Evolutionary conservation across 2,888 invertebrate genomes (phyloP).

Genomic region (Pilophorus perplexus): DNA sequence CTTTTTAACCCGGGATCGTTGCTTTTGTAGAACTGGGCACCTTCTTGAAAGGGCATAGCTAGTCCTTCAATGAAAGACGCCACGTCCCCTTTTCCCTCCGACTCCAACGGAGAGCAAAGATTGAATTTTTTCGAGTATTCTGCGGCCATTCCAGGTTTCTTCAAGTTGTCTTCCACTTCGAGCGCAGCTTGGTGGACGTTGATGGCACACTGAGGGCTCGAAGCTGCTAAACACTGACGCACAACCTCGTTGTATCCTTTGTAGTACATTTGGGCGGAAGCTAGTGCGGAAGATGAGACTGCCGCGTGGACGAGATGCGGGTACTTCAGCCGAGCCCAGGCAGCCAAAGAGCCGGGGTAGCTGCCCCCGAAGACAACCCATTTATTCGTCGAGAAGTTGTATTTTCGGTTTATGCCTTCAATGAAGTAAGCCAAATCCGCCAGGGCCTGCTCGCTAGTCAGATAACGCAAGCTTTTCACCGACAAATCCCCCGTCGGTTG

Average conservation of each 20-base stretch:
- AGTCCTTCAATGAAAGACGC: background rate
- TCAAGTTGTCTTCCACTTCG: background rate
- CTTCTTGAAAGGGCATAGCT: background rate
- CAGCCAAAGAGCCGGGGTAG: no score
- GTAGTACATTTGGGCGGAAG: conserved; percentile 81
- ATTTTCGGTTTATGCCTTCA: no score
- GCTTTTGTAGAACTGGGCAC: background rate
- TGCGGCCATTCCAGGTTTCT: background rate
- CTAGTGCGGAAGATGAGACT: conserved; percentile 85
- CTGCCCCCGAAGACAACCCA: no score
- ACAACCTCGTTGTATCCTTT: conserved; percentile 84
- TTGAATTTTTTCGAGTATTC: conserved; percentile 10
- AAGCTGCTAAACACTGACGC: background rate
- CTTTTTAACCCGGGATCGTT: background rate
- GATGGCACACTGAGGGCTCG: no score
- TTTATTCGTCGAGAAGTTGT: conserved; percentile 58
- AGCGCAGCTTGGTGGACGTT: background rate
- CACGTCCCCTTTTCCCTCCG: background rate
- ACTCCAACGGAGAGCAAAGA: background rate
- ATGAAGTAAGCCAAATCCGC: no score
- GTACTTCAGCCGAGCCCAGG: no score
- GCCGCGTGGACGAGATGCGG: no score
- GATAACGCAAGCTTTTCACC: conserved; percentile 72
- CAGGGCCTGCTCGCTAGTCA: no score
- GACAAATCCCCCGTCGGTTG: conserved; percentile 82